phyloP scores from a whole-genome alignment of 1,140 invertebrate genomes.

The Heliconius hewitsoni region DNA sequence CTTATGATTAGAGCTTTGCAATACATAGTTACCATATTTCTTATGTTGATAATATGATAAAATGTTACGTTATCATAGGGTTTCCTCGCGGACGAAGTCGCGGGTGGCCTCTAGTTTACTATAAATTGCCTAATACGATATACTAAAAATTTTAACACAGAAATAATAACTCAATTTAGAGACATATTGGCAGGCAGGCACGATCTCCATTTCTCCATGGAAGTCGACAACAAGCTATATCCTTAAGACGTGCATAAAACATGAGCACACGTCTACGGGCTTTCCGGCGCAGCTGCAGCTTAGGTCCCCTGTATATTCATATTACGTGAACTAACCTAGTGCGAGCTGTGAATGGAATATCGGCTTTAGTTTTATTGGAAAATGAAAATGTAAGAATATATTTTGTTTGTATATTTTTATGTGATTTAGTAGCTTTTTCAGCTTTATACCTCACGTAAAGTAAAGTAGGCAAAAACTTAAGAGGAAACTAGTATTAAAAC shows the following conservation, averaged over 20 bases:
- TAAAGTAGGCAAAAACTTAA: too few species aligned
- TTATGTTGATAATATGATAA: too few species aligned
- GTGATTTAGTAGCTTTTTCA: not conserved
- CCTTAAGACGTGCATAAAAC: constrained; percentile 37
- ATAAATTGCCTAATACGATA: not conserved
- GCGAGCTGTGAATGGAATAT: not conserved
- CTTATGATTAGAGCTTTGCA: too few species aligned
- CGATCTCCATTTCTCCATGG: constrained; percentile 33
- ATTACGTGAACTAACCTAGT: constrained; percentile 17
- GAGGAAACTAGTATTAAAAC: not conserved
- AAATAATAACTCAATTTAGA: constrained; percentile 28
- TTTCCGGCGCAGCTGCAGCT: constrained; percentile 25
- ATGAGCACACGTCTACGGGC: constrained; percentile 34
- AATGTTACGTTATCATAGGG: too few species aligned
- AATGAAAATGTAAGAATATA: not conserved
- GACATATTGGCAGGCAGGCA: constrained; percentile 28
- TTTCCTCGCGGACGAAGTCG: too few species aligned
- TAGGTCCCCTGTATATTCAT: constrained; percentile 24
- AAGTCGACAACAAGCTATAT: constrained; percentile 32
- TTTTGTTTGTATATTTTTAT: not conserved
- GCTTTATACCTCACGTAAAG: too few species aligned
- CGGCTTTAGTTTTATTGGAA: constrained; percentile 7
- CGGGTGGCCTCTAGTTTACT: not conserved
- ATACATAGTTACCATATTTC: too few species aligned
- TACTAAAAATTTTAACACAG: not conserved